Evolutionary conservation across 2,113 vertebrate genomes (phyloP), one percentile per base, ranked within the genome.

Genomic region (Eptesicus fuscus): DNA sequence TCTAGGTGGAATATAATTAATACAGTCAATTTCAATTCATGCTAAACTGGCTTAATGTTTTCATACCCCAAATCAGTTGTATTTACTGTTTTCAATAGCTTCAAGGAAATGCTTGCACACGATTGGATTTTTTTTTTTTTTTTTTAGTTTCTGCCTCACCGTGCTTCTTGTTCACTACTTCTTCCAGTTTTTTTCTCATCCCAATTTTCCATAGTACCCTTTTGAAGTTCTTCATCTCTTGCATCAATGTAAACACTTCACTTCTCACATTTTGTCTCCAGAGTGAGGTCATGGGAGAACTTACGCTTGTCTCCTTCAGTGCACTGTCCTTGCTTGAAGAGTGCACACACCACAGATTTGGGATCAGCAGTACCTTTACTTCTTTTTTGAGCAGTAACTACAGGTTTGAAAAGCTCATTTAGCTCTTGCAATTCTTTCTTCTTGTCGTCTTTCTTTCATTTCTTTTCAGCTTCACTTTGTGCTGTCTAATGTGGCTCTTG

Each of bases 131-230:
- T 99, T 99, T 90, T 99, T 98, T 96, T 99, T 99, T 98, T 96
- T 99, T 99, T 99, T 99, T 99, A 98, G 99, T 99, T 98, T 99
- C 99, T 2, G 99, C 99, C 96, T 99, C 99, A 96, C 99, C 99
- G 82, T 99, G 99, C 96, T 99, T 99, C 98, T 99, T 99, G 98
- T 99, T 99, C 90, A 99, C 98, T 44, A 99, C 99, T 97, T 99
- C 99, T 97, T 99, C 99, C 97, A 99, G 98, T 95, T 99, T 99
- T 59, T 98, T 99, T 99, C 98, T 99, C 99, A 94, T 99, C 99
- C 99, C 99, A 99, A 98, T 99, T 99, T 28, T 99, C 99, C 99
- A 99, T 99, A 20, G 99, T 99, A 98, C 99, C 99, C 99, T 59
- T 23, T 25, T 59, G 56, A 59, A 25, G 56, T 10, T 59, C 56